These are phyloP conservation scores for Eubasilissa splendida DNA, from an alignment of 2,888 invertebrate genomes.

Conservation along the genomic window DNA sequence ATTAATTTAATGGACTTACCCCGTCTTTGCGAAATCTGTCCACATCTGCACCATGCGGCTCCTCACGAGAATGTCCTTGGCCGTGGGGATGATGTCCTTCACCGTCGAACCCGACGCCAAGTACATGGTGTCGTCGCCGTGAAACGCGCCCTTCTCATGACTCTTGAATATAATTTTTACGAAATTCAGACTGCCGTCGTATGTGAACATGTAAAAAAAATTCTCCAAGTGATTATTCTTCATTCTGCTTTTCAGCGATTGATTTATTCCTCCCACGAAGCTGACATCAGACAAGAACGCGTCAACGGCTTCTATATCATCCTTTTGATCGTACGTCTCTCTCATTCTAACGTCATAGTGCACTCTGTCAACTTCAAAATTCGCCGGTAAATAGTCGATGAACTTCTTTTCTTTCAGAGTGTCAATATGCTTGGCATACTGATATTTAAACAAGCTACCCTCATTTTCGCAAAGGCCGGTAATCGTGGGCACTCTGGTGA, in stretches of 20 bases:
- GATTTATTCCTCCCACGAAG: constrained; percentile 42
- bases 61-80: constrained; percentile 65
- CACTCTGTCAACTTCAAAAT: constrained; percentile 61
- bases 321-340: constrained; percentile 1
- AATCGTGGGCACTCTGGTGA: constrained; percentile 69
- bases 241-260: constrained; percentile 31
- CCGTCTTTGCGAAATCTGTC: constrained; percentile 77
- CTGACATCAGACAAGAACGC: constrained; percentile 44
- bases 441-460: constrained; percentile 65
- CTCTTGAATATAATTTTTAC: constrained; percentile 19
- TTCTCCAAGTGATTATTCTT: background rate
- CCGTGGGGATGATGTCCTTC: constrained; percentile 49
- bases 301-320: constrained; percentile 5
- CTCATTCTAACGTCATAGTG: constrained; percentile 13
- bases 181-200: constrained; percentile 35
- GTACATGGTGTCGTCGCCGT: constrained; percentile 44
- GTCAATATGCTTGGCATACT: constrained; percentile 1
- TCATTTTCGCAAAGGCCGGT: constrained; percentile 74
- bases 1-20: constrained; percentile 62
- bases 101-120: constrained; percentile 1
- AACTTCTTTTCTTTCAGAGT: constrained; percentile 30
- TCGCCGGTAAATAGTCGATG: constrained; percentile 37
- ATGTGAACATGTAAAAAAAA: constrained; percentile 43
- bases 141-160: constrained; percentile 4
- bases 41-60: constrained; percentile 72